Evolutionary conservation across 2,113 vertebrate species (phyloP), one percentile per base, ranked within the genome.

Genomic region (Corythoichthys intestinalis): DNA sequence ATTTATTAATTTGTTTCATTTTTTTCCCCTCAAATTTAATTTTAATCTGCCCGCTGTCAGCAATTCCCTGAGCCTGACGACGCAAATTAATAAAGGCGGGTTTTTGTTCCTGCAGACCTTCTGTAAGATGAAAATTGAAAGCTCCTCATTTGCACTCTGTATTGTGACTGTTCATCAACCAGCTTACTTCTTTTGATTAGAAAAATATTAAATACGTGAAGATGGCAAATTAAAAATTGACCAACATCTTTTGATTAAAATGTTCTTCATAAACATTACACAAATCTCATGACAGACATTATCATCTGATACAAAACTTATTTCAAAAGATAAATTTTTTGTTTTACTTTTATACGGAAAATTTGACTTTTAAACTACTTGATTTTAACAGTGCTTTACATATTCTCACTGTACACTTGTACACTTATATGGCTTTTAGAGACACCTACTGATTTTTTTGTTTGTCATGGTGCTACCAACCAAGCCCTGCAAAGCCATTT

Each of bases 61-160:
- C 79, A 86, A 92, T 88, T 90, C 90, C 88, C 88, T 8, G 64
- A 83, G 88, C 87, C 87, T 80, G 82, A 79, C 86, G 86, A 80
- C 82, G 87, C 85, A 90, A 89, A 91, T 91, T 89, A 89, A 91
- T 91, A 90, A 90, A 88, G 85, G 83, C 71, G 44, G 70, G 73
- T 85, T 90, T 92, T 91, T 89, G 87, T 90, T 88, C 86, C 81
- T 69, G 3, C 72, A 68, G 58, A 73, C 76, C 76, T 85, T 81
- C 80, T 79, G 74, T 67, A 72, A 83, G 70, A 71, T 85, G 72
- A 74, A 75, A 88, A 83, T 28, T 85, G 73, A 90, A 89, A 85
- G 83, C 79, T 79, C 66, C 82, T 82, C 77, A 85, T 86, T 90
- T 84, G 83, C 83, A 83, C 82, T 67, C 68, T 67, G 63, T 74